These are phyloP conservation scores for Meriones psammophilus DNA, from an alignment of 2,797 vertebrate genomes.

Conservation along the genomic window DNA sequence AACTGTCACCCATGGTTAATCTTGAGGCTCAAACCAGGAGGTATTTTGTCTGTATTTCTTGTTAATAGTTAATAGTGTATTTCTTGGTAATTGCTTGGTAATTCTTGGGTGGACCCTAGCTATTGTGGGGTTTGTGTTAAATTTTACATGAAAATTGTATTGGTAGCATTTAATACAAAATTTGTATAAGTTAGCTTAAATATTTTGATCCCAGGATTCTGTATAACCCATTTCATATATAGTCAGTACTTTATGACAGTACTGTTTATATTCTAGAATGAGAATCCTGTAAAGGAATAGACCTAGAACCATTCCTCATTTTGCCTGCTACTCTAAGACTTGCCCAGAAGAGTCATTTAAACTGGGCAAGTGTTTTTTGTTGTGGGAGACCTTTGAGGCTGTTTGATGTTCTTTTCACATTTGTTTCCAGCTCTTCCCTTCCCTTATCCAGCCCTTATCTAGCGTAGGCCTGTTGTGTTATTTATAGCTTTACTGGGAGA, in stretches of 20 bases:
- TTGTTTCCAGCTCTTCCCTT: not conserved
- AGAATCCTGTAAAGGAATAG: slow-evolving; percentile 6
- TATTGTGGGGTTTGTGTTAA: slow-evolving; percentile 33
- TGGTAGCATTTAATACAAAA: slow-evolving; percentile 47
- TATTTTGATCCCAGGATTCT: slow-evolving; percentile 45
- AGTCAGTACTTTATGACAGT: slow-evolving; percentile 38
- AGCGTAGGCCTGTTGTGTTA: not conserved
- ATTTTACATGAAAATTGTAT: slow-evolving; percentile 49
- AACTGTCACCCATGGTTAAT: not conserved
- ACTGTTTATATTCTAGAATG: slow-evolving; percentile 50
- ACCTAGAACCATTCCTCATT: not conserved
- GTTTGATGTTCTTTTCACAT: not conserved
- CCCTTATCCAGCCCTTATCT: not conserved
- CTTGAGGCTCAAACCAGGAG: slow-evolving; percentile 34
- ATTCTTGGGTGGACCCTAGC: not conserved
- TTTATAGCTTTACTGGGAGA: not conserved
- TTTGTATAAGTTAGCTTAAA: slow-evolving; percentile 6
- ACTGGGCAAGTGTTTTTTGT: not conserved
- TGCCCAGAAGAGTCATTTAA: slow-evolving; percentile 2
- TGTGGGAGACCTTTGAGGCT: not conserved
- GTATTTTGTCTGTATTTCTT: slow-evolving; percentile 40
- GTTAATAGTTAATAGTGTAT: not conserved
- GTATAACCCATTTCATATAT: not conserved
- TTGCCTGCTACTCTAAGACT: not conserved
- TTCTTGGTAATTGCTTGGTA: slow-evolving; percentile 27